Percentiles rank a stretch among this genome's conserved stretches.
Evolutionary conservation across 2,888 invertebrate species (phyloP).

Genomic region (Agonopterix heracliana): DNA sequence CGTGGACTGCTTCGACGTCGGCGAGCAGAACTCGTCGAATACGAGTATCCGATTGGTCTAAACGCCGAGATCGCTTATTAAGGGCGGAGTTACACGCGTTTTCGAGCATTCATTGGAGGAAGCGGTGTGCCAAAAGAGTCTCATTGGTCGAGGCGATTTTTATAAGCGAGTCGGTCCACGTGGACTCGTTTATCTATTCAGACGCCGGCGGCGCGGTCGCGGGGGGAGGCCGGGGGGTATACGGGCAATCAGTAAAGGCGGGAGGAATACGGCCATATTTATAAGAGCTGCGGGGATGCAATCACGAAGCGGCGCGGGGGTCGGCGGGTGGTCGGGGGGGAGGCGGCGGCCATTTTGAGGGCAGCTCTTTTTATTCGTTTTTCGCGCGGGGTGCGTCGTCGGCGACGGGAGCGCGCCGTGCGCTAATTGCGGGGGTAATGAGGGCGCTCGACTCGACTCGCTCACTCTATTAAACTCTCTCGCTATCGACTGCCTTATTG

Average conservation of each 20-base stretch:
- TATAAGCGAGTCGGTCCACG: slow-evolving; percentile 74
- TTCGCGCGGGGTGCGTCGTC: slow-evolving; percentile 72
- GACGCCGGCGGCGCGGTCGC: slow-evolving; percentile 76
- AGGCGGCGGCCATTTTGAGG: slow-evolving; percentile 84
- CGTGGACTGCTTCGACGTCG: slow-evolving; percentile 70
- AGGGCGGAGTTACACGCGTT: slow-evolving; percentile 74
- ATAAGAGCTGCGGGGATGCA: slow-evolving; percentile 78
- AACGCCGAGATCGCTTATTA: slow-evolving; percentile 71
- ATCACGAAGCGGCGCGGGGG: slow-evolving; percentile 76
- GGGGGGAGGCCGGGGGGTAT: slow-evolving; percentile 74
- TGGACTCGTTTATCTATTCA: slow-evolving; percentile 78
- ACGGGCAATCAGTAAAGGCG: slow-evolving; percentile 78
- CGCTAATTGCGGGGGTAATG: slow-evolving; percentile 77
- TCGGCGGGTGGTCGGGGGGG: slow-evolving; percentile 61
- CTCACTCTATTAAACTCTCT: slow-evolving; percentile 74
- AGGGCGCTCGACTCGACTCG: slow-evolving; percentile 72
- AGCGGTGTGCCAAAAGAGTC: slow-evolving; percentile 26
- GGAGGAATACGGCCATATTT: slow-evolving; percentile 78
- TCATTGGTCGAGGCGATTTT: slow-evolving; percentile 69
- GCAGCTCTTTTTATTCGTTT: slow-evolving; percentile 80
- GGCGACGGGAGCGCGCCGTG: slow-evolving; percentile 39
- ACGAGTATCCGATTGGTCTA: slow-evolving; percentile 43
- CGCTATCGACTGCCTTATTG: slow-evolving; percentile 74
- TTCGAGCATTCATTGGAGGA: slow-evolving; percentile 41
- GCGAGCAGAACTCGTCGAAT: slow-evolving; percentile 58